Evolutionary conservation across 2,888 invertebrate genomes (phyloP), one percentile per base, ranked within the genome.

Genomic region (Catocala nupta): DNA sequence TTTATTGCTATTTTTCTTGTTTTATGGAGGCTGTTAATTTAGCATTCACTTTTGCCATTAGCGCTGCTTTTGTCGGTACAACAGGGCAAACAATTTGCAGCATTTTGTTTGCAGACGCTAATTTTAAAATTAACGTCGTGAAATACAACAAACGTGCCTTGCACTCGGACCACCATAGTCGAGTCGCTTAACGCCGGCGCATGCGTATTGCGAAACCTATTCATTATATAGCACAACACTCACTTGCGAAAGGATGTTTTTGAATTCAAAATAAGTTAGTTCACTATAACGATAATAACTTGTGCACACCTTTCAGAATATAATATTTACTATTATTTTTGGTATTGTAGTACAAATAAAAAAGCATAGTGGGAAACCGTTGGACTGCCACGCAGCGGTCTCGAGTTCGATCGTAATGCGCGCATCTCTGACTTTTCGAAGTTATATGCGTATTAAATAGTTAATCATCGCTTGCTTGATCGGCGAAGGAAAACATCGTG

Each of bases 91-190:
- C 84, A 84, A 88, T 91, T 88, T 84, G 77, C 86, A 81, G 83
- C 85, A 89, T 89, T 90, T 88, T 88, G 90, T 92, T 90, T 90
- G 85, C 88, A 73, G 82, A 90, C 87, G 91, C 90, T 90, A 91
- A 93, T 93, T 93, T 93, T 92, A 90, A 92, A 93, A 92, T 92
- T 89, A 90, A 91, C 91, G 83, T 91, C 89, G 87, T 88, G 89
- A 88, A 90, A 86, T 91, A 88, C 87, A 88, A 90, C 90, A 92
- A 92, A 93, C 93, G 92, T 93, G 93, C 91, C 77, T 83, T 72
- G 75, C 72, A 71, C 73, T 76, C 74, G 83, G 93, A 93, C 93
- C 93, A 93, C 93, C 93, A 71, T 83, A 79, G 87, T 88, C 59
- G 89, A 83, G 79, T 52, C 73, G 65, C 69, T 78, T 77, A 75